These are phyloP conservation scores for Pseudorhombus dupliciocellatus DNA, from an alignment of 2,113 vertebrate genomes.

Conservation along the genomic window DNA sequence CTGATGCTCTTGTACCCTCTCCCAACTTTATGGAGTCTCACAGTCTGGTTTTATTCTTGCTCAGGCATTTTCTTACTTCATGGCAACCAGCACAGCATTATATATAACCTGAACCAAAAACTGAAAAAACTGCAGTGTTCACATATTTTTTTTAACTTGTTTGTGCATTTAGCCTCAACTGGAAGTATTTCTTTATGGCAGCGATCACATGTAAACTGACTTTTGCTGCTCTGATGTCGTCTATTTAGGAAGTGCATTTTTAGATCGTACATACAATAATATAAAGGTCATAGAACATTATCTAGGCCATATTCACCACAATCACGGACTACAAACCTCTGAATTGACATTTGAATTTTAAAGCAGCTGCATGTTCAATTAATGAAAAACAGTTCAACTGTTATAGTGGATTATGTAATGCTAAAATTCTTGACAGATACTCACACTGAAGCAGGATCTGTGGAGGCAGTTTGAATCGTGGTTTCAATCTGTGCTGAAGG, in stretches of 20 bases:
- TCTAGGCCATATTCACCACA: neutral
- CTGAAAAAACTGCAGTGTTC: too few relatives aligned
- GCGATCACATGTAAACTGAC: too few relatives aligned
- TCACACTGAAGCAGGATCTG: constrained; percentile 79
- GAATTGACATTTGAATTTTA: neutral
- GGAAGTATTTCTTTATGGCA: too few relatives aligned
- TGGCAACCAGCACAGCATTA: too few relatives aligned
- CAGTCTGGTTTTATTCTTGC: too few relatives aligned
- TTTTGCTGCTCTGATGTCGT: too few relatives aligned
- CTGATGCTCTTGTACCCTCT: neutral
- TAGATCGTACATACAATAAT: neutral
- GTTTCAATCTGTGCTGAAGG: constrained; percentile 71
- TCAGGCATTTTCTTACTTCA: too few relatives aligned
- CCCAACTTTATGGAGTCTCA: too few relatives aligned
- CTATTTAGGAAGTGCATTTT: too few relatives aligned
- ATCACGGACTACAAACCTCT: neutral
- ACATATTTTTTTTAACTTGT: too few relatives aligned
- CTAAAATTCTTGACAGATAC: constrained; percentile 43
- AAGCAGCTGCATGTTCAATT: neutral
- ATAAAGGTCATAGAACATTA: neutral
- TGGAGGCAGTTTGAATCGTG: constrained; percentile 34
- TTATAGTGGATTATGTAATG: neutral
- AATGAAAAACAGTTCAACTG: neutral
- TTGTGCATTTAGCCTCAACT: too few relatives aligned
- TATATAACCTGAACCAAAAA: too few relatives aligned